Evolutionary conservation across 2,113 vertebrate genomes (phyloP).

Genomic region (Lepisosteus oculatus): DNA sequence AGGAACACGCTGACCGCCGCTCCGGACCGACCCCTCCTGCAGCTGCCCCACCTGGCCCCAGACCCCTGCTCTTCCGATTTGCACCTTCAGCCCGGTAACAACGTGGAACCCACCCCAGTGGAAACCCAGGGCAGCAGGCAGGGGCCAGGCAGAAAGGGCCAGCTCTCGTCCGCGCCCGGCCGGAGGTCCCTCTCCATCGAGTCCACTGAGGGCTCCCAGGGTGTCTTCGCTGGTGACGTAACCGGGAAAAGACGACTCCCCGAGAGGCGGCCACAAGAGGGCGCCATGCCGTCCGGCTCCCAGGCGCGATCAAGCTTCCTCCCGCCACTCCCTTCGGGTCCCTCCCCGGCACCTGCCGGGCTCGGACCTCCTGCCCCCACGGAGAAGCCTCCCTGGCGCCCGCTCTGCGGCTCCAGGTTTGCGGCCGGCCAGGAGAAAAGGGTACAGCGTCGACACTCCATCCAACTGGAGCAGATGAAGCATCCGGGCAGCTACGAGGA

Average conservation of each 20-base stretch:
- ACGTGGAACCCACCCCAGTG: neutral
- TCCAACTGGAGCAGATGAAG: slow-evolving; percentile 39
- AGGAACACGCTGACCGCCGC: slow-evolving; percentile 37
- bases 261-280: slow-evolving; percentile 15
- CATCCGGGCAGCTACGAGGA: slow-evolving; percentile 7
- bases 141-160: neutral
- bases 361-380: slow-evolving; percentile 9
- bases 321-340: slow-evolving; percentile 26
- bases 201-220: neutral
- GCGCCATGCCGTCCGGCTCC: slow-evolving; percentile 5
- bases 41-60: slow-evolving; percentile 27
- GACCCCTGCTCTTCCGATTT: slow-evolving; percentile 31
- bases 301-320: slow-evolving; percentile 18
- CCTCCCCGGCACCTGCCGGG: neutral
- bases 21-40: slow-evolving; percentile 26
- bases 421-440: neutral
- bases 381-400: slow-evolving; percentile 8
- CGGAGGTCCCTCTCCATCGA: slow-evolving; percentile 9
- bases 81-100: no score
- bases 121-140: slow-evolving; percentile 3
- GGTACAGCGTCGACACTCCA: slow-evolving; percentile 33
- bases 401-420: slow-evolving; percentile 23
- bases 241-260: neutral
- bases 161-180: neutral
- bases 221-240: neutral